Conservation (phyloP, 2,888 invertebrate species). For the Eupithecia abbreviata region DNA sequence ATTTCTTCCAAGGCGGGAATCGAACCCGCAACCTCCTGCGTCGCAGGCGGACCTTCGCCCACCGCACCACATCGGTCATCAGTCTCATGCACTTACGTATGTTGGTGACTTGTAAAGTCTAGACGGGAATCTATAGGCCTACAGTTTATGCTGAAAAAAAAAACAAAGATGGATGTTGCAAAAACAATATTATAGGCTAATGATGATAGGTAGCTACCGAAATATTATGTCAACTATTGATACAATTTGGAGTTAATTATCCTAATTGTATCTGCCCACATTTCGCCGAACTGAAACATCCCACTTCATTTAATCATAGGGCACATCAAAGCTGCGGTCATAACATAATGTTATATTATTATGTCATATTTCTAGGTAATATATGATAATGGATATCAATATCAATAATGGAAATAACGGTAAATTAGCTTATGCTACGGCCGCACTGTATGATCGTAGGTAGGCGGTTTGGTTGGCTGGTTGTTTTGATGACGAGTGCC, state of each 20-base stretch:
- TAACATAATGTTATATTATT: not conserved
- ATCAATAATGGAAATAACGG: not conserved
- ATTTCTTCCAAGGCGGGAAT: too few relatives aligned
- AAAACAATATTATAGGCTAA: not conserved
- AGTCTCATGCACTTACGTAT: too few relatives aligned
- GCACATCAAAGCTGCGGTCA: not conserved
- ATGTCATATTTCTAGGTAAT: not conserved
- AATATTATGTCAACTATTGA: not conserved
- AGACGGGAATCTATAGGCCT: too few relatives aligned
- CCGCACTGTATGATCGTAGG: not conserved
- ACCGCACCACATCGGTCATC: too few relatives aligned
- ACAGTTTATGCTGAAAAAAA: too few relatives aligned
- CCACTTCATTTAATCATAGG: not conserved
- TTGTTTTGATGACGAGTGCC: not conserved
- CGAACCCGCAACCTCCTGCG: too few relatives aligned
- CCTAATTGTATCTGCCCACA: constrained; percentile 2
- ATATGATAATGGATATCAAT: not conserved
- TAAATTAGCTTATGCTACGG: not conserved
- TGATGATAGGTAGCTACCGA: not conserved
- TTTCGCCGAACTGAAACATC: not conserved
- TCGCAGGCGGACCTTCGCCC: too few relatives aligned
- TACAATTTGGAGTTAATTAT: not conserved
- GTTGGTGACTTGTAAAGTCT: too few relatives aligned
- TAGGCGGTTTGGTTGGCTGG: not conserved
- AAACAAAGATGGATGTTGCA: not conserved